Conservation (phyloP, 2,888 invertebrate species). For the Axea sp. region DNA sequence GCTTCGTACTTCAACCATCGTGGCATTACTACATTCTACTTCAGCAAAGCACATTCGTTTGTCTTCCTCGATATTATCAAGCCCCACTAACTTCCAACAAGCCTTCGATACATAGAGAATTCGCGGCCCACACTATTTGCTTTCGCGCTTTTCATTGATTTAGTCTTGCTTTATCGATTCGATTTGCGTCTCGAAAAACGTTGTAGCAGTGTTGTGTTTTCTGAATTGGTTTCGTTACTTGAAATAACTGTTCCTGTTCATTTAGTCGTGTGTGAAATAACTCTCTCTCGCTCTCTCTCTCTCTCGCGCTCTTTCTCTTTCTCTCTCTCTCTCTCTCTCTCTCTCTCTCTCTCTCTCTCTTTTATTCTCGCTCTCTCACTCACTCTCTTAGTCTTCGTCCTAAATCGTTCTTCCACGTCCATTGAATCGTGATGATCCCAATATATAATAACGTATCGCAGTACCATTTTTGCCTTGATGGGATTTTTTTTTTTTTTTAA, state of each 20-base stretch:
- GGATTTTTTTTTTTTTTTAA: slow-evolving; percentile 1
- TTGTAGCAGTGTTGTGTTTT: too few relatives aligned
- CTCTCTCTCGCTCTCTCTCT: slow-evolving; percentile 11
- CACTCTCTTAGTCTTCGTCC: slow-evolving; percentile 59
- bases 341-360: slow-evolving; percentile 54
- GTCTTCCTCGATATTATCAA: too few relatives aligned
- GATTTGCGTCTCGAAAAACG: slow-evolving; percentile 20
- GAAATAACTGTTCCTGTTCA: slow-evolving; percentile 18
- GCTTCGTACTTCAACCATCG: slow-evolving; percentile 9
- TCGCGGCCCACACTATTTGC: neutral
- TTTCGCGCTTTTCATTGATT: too few relatives aligned
- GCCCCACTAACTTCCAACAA: too few relatives aligned
- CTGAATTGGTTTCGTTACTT: too few relatives aligned
- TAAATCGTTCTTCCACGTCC: slow-evolving; percentile 62
- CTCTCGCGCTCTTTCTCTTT: slow-evolving; percentile 5
- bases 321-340: slow-evolving; percentile 27
- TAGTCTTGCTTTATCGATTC: too few relatives aligned
- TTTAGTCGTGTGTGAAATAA: slow-evolving; percentile 27
- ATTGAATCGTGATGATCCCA: slow-evolving; percentile 44
- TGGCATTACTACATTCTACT: neutral
- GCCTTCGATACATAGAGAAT: slow-evolving; percentile 1
- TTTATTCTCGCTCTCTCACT: slow-evolving; percentile 47
- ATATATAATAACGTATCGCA: slow-evolving; percentile 21
- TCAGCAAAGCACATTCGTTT: neutral
- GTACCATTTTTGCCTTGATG: slow-evolving; percentile 16